Conservation (phyloP, 2,888 invertebrate genomes). For the Papilio demoleus region DNA sequence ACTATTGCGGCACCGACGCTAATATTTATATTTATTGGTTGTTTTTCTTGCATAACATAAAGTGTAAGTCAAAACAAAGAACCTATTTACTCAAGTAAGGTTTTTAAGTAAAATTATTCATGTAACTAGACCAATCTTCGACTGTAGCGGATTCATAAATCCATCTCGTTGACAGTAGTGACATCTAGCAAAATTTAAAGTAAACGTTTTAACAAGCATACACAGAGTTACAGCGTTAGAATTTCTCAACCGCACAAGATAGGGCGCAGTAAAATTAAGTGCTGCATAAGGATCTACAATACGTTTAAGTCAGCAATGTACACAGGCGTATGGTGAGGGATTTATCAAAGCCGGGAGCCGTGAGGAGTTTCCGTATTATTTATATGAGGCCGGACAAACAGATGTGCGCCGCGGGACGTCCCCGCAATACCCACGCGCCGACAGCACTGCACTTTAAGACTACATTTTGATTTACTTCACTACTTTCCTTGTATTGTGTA, state of each 20-base stretch:
- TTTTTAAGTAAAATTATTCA: too few species aligned
- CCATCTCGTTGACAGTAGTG: too few species aligned
- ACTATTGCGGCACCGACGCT: too few species aligned
- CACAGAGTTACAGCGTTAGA: neutral
- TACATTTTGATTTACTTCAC: constrained; percentile 49
- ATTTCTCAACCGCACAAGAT: constrained; percentile 25
- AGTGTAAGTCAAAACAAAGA: too few species aligned
- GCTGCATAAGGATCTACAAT: constrained; percentile 50
- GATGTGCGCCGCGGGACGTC: constrained; percentile 66
- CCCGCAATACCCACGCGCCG: constrained; percentile 61
- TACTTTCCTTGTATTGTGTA: constrained; percentile 46
- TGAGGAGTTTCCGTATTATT: constrained; percentile 58
- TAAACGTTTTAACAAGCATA: constrained; percentile 46
- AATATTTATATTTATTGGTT: too few species aligned
- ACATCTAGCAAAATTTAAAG: too few species aligned
- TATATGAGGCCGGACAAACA: constrained; percentile 57
- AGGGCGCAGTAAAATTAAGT: constrained; percentile 38
- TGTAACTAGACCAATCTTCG: too few species aligned
- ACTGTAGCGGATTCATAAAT: too few species aligned
- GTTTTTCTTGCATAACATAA: too few species aligned
- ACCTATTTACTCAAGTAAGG: too few species aligned
- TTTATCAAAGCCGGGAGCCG: constrained; percentile 67
- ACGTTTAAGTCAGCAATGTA: constrained; percentile 59
- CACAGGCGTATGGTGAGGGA: constrained; percentile 54
- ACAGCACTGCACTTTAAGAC: constrained; percentile 43